A percentile compares a stretch with the other conserved stretches of the same genome.
Conservation (phyloP, 2,888 invertebrate species). For the Stenurella melanura region DNA sequence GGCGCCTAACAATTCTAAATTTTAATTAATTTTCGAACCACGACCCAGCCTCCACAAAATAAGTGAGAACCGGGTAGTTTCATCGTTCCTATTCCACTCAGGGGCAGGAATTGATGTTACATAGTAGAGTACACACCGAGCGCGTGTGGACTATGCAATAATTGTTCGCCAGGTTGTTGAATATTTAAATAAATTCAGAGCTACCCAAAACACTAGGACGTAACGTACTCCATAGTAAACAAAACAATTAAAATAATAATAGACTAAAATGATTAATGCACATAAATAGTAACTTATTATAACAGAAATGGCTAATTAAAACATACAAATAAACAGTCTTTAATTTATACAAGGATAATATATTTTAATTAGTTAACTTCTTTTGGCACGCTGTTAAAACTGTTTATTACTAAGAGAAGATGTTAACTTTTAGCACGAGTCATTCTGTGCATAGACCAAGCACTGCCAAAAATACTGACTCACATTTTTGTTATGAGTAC, state of each 20-base stretch:
- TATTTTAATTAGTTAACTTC: conserved; percentile 3
- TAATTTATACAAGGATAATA: neutral
- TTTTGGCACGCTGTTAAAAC: neutral
- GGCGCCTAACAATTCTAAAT: no score
- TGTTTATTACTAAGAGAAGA: conserved; percentile 1
- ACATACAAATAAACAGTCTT: neutral
- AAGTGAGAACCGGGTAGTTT: no score
- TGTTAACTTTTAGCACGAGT: neutral
- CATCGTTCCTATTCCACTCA: no score
- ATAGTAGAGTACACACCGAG: no score
- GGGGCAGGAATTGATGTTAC: no score
- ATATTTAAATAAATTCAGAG: no score
- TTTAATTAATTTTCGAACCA: no score
- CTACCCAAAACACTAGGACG: no score
- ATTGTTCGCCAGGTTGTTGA: no score
- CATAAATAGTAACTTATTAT: neutral
- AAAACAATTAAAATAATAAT: neutral
- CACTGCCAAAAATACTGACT: conserved; percentile 3
- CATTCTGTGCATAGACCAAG: neutral
- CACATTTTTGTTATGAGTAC: neutral
- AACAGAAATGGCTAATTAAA: neutral
- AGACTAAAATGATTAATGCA: neutral
- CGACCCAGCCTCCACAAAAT: no score
- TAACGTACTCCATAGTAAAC: no score
- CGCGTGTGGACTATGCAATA: no score